Evolutionary conservation across 2,113 vertebrate genomes (phyloP).

Genomic region (Stictonetta naevosa): DNA sequence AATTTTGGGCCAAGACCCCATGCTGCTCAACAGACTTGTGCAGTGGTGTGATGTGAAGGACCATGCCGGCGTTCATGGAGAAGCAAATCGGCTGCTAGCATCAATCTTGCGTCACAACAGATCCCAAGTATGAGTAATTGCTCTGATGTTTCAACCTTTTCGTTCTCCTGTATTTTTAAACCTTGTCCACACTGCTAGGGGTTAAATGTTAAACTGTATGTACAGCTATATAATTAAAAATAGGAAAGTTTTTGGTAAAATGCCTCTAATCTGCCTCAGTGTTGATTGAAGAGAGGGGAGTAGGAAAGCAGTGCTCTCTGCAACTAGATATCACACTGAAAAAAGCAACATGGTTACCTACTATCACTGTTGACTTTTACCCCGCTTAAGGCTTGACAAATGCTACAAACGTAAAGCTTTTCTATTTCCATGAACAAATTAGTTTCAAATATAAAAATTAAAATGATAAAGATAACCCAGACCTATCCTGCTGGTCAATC

Average conservation of each 20-base stretch:
- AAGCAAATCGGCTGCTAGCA: constrained; percentile 86
- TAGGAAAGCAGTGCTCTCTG: neutral
- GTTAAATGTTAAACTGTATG: neutral
- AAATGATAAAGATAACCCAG: neutral
- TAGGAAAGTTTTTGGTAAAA: neutral
- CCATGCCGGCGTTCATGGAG: constrained; percentile 77
- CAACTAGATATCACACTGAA: neutral
- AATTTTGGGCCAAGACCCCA: constrained; percentile 81
- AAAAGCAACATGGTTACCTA: accelerated
- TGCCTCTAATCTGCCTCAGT: neutral
- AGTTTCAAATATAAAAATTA: neutral
- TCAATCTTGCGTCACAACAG: constrained; percentile 86
- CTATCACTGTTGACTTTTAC: neutral
- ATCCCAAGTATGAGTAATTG: constrained; percentile 71
- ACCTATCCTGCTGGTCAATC: neutral
- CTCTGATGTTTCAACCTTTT: neutral
- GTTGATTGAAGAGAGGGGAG: neutral
- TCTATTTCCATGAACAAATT: neutral
- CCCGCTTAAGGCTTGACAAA: neutral
- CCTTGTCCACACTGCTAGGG: neutral
- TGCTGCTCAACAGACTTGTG: constrained; percentile 80
- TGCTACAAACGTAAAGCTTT: neutral
- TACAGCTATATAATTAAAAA: neutral
- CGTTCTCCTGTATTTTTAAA: neutral
- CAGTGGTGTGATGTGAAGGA: constrained; percentile 86